These are phyloP conservation scores for Cinclus mexicanus DNA, from an alignment of 2,113 vertebrate genomes.

Conservation along the genomic window DNA sequence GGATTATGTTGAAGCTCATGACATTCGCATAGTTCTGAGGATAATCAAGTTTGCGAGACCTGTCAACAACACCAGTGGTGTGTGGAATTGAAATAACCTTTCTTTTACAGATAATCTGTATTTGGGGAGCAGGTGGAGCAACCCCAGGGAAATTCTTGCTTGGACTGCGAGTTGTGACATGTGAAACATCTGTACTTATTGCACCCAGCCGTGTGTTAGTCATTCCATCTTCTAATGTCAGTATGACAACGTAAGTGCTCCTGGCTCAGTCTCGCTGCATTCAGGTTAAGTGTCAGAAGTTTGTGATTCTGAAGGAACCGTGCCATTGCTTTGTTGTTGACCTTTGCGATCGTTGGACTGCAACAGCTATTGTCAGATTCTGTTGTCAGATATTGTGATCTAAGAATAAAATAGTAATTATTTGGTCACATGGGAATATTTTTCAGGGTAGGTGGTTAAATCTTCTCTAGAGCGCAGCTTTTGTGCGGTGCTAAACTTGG, in stretches of 20 bases:
- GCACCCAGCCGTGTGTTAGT: constrained; percentile 90
- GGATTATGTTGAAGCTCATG: neutral
- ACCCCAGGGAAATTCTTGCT: constrained; percentile 96
- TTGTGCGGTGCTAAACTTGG: neutral
- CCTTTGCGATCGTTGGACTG: neutral
- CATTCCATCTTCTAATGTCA: constrained; percentile 90
- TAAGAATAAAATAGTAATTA: neutral
- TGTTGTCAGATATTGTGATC: neutral
- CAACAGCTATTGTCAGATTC: neutral
- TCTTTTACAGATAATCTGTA: constrained; percentile 87
- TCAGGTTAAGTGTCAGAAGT: neutral
- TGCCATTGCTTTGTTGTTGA: neutral
- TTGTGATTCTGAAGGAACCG: neutral
- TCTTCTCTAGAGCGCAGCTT: neutral
- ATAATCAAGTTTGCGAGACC: neutral
- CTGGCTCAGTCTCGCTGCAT: neutral
- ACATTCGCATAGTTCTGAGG: neutral
- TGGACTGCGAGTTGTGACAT: constrained; percentile 89
- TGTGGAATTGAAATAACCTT: neutral
- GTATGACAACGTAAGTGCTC: constrained; percentile 90
- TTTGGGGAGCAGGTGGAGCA: constrained; percentile 94
- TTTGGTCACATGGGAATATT: neutral
- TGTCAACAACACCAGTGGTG: accelerated
- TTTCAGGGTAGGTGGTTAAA: neutral
- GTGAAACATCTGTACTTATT: constrained; percentile 88